phyloP scores from a whole-genome alignment of 2,797 vertebrate genomes.

The Liasis olivaceus region DNA sequence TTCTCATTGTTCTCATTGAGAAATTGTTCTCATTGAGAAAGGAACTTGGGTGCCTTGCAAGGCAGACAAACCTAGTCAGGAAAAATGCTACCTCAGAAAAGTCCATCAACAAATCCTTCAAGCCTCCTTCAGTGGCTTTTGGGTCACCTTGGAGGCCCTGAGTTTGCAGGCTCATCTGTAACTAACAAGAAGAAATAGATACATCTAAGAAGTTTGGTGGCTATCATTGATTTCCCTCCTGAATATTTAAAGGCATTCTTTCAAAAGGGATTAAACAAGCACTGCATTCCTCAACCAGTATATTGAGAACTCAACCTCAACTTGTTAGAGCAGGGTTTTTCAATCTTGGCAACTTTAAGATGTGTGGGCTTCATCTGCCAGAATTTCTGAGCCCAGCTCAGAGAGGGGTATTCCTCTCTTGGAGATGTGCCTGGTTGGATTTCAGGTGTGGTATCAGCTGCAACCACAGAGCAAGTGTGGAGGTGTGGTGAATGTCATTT shows the following conservation, averaged over 20 bases:
- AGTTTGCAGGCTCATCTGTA: neutral
- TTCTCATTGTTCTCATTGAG: too few relatives aligned
- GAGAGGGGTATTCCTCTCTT: too few relatives aligned
- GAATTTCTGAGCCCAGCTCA: neutral
- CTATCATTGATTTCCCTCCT: neutral
- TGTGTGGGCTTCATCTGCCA: neutral
- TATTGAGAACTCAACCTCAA: neutral
- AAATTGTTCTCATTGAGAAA: slow-evolving; percentile 17
- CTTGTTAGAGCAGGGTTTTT: neutral
- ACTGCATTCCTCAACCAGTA: neutral
- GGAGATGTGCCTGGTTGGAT: too few relatives aligned
- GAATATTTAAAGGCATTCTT: neutral
- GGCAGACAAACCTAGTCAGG: slow-evolving; percentile 33
- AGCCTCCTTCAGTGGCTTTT: neutral
- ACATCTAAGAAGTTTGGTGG: neutral
- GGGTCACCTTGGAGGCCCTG: neutral
- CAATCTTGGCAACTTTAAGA: neutral
- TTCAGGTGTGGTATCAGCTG: too few relatives aligned
- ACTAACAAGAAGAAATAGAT: slow-evolving; percentile 1
- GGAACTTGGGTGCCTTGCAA: slow-evolving; percentile 29
- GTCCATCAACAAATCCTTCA: slow-evolving; percentile 32
- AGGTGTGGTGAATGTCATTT: too few relatives aligned
- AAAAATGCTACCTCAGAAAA: slow-evolving; percentile 36
- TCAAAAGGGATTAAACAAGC: neutral
- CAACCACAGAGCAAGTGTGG: too few relatives aligned